Base-by-base conservation (phyloP, 2,888 invertebrate species). In the Plusia festucae region DNA sequence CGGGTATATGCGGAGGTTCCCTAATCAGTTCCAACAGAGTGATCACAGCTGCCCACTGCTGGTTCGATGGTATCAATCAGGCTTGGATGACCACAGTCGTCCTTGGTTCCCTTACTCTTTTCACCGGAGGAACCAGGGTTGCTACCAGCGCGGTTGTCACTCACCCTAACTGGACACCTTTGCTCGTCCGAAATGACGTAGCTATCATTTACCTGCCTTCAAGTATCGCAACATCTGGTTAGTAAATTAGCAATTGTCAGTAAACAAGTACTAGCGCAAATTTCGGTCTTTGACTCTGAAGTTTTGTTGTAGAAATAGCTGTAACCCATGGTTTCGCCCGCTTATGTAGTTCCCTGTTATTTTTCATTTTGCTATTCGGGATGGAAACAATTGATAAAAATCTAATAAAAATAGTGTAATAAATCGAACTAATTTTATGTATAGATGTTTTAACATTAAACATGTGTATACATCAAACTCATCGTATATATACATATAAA, bases 21-120 rank as follows among this genome's bases (percentile, higher is more conserved):
- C 70, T 92, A 0, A 1, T 92, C 44, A 82, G 67, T 16, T 11
- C 57, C 0, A 78, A 77, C 53, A 80, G 87, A 9, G 76, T 90
- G 1, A 4, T 89, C 18, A 91, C 91, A 0, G 91, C 91, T 34
- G 91, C 91, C 27, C 91, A 91, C 69, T 91, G 91, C 73, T 92
- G 91, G 91, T 84, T 62, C 15, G 91, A 91, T 55, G 91, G 91
- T 7, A 3, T n/a, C 0, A 78, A 86, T 70, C 88, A 86, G 60
- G 90, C 77, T 1, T 85, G 83, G 82, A 79, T 81, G 32, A 51
- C 88, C 5, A 86, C 82, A 2, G 88, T 90, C 0, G 86, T 90
- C 0, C 85, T 91, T 2, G 91, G 89, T 16, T 86, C 90, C 4
- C 59, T 64, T 8, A 20, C 72, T 0, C 66, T 91, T 18, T 91